Conservation (phyloP, 2,888 invertebrate genomes). For the Phania funesta region DNA sequence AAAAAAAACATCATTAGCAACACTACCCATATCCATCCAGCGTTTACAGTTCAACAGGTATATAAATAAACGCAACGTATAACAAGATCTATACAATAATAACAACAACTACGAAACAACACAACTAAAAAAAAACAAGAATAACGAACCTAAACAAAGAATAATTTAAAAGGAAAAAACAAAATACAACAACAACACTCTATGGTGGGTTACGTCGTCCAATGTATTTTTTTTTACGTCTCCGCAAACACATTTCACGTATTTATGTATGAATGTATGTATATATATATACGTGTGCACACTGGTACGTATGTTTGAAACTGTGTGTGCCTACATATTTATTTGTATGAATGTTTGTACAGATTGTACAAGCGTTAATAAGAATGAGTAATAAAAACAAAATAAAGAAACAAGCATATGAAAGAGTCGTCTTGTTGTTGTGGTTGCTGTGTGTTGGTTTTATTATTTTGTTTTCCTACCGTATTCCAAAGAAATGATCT, state of each 20-base stretch:
- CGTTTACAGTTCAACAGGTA: slow-evolving; percentile 58
- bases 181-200: slow-evolving; percentile 15
- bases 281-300: background rate
- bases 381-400: slow-evolving; percentile 52
- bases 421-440: background rate
- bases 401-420: slow-evolving; percentile 19
- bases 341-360: slow-evolving; percentile 38
- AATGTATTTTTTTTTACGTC: background rate
- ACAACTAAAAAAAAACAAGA: slow-evolving; percentile 19
- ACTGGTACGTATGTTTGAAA: no score
- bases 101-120: slow-evolving; percentile 11
- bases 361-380: slow-evolving; percentile 46
- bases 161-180: slow-evolving; percentile 37
- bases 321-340: background rate
- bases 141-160: slow-evolving; percentile 38
- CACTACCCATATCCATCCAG: slow-evolving; percentile 46
- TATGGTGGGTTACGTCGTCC: slow-evolving; percentile 41
- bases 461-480: background rate
- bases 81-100: slow-evolving; percentile 32
- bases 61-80: slow-evolving; percentile 55
- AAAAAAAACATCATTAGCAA: slow-evolving; percentile 51
- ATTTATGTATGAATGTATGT: background rate
- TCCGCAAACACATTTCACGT: background rate
- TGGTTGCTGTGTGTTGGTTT: background rate
- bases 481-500: background rate